Conservation (phyloP, 2,888 invertebrate species). For the Napeogenes sylphis region DNA sequence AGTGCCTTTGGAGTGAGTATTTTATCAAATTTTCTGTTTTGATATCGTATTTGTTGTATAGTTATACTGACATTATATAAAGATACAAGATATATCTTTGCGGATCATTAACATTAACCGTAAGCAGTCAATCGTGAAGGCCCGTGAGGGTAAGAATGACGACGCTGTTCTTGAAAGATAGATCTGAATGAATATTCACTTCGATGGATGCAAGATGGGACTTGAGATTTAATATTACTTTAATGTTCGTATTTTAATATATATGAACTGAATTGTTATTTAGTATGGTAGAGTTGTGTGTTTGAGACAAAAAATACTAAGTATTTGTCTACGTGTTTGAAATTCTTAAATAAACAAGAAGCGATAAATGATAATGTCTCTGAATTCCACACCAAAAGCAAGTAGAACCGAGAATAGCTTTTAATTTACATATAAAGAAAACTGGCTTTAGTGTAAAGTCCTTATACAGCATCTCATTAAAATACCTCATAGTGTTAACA, state of each 20-base stretch:
- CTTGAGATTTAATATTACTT: constrained; percentile 12
- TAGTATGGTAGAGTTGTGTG: neutral
- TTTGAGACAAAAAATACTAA: constrained; percentile 2
- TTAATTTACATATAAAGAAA: constrained; percentile 23
- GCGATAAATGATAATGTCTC: neutral
- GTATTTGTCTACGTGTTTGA: neutral
- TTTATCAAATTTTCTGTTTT: neutral
- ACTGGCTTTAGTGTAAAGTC: constrained; percentile 17
- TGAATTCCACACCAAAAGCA: neutral
- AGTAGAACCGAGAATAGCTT: neutral
- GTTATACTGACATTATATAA: neutral
- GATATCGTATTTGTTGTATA: neutral
- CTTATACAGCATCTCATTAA: constrained; percentile 25
- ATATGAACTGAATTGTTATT: too few species aligned
- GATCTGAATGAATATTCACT: constrained; percentile 25
- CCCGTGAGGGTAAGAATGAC: constrained; percentile 23
- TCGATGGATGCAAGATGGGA: constrained; percentile 25
- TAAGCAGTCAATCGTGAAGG: constrained; percentile 32
- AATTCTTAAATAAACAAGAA: too few species aligned
- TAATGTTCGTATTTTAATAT: too few species aligned
- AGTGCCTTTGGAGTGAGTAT: constrained; percentile 96
- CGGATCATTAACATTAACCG: constrained; percentile 29
- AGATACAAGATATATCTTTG: constrained; percentile 19
- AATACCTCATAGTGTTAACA: constrained; percentile 8
- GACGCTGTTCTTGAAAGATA: constrained; percentile 25